Evolutionary conservation across 1,140 invertebrate species (phyloP).

Genomic region (Danaus plexippus): DNA sequence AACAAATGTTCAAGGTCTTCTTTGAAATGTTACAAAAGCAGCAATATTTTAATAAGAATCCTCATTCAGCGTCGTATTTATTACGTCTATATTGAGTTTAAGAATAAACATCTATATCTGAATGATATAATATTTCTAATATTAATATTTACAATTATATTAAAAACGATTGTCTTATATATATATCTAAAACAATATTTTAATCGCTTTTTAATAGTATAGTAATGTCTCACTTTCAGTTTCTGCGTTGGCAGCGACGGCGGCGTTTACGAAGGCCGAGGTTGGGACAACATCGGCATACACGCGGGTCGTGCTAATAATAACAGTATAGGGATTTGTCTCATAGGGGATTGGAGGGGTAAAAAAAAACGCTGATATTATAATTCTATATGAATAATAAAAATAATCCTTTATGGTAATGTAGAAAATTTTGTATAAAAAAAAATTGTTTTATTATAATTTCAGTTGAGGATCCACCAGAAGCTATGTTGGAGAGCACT

Average conservation of each 20-base stretch:
- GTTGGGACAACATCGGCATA: conserved; percentile 80
- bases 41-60: too few relatives aligned
- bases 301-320: conserved; percentile 81
- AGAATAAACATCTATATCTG: too few relatives aligned
- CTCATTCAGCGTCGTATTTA: too few relatives aligned
- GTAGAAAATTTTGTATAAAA: not conserved
- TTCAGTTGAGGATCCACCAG: conserved; percentile 73
- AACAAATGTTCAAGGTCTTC: too few relatives aligned
- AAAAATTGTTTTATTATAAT: conserved; percentile 11
- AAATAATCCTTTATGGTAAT: too few relatives aligned
- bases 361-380: conserved; percentile 21
- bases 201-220: not conserved
- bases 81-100: too few relatives aligned
- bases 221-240: conserved; percentile 58
- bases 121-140: too few relatives aligned
- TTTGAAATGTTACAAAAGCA: too few relatives aligned
- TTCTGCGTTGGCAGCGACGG: conserved; percentile 87
- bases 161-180: too few relatives aligned
- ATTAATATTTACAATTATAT: too few relatives aligned
- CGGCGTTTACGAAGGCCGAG: conserved; percentile 81
- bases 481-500: conserved; percentile 73
- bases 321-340: conserved; percentile 80
- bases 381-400: not conserved
- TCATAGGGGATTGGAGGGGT: conserved; percentile 80
- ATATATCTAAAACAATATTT: not conserved